Evolutionary conservation across 2,797 vertebrate species (phyloP), one percentile per base, ranked within the genome.

Genomic region (Acanthurus lineatus): DNA sequence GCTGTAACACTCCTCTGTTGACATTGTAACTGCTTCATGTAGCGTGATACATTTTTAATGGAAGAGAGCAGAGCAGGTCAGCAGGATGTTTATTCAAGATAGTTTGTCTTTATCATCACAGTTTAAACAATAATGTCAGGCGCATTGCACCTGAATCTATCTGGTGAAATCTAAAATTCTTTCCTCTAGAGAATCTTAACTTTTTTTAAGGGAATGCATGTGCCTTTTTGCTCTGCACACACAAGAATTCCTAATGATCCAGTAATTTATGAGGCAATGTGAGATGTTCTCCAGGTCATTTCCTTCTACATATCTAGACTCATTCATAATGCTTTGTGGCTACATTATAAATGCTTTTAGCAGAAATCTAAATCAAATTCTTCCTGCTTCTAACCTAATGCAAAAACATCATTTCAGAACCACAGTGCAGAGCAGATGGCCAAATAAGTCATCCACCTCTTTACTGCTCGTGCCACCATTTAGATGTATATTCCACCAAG

Each of bases 51-150:
- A 42, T n/a, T 44, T n/a, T 42, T 48, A 22, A 56, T 60, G 51
- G 51, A 48, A 62, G 65, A 9, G 11, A 20, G 54, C 40, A 52
- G 57, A 42, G 61, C 14, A 38, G 49, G 47, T 72, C 19, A 22
- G 22, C 73, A 76, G 77, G 77, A 79, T 82, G 87, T 89, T 89
- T 87, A 76, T 73, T 73, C 66, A 57, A 73, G 75, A 76, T 77
- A 44, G 38, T 44, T 63, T 69, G n/a, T 40, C 19, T 74, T 20
- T 25, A 11, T 72, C 52, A 49, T 81, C 60, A 32, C 25, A 69
- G 32, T 66, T 59, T 59, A 77, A 84, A 84, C 74, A 73, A 14
- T 61, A 59, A 72, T 60, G 38, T 73, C 51, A 56, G 44, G 6
- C 56, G 2, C n/a, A n/a, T 60, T 62, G 52, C 57, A 63, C 63